Evolutionary conservation across 2,113 vertebrate genomes (phyloP).

Genomic region (Plecotus auritus): DNA sequence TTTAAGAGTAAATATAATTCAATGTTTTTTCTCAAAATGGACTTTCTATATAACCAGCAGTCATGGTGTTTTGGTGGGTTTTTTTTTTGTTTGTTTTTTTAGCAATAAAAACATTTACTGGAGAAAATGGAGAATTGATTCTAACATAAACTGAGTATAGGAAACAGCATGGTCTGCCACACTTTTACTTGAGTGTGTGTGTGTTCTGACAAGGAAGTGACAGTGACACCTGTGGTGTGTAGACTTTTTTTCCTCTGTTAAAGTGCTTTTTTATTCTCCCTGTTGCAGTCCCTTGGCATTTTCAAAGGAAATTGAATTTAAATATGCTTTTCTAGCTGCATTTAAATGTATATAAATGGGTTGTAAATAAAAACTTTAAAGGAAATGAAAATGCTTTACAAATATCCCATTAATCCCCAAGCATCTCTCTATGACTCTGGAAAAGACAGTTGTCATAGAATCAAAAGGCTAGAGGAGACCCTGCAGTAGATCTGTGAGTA

Average conservation of each 20-base stretch:
- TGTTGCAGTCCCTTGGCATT: slow-evolving; percentile 64
- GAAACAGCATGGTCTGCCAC: not conserved
- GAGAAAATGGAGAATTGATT: not conserved
- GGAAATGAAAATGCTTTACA: slow-evolving; percentile 69
- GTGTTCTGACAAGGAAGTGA: not conserved
- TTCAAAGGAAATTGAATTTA: slow-evolving; percentile 72
- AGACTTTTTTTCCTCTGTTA: slow-evolving; percentile 57
- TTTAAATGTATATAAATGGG: slow-evolving; percentile 73
- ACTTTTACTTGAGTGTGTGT: not conserved
- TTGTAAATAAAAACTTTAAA: slow-evolving; percentile 74
- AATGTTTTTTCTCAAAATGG: not conserved
- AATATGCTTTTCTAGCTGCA: slow-evolving; percentile 67
- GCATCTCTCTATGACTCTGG: slow-evolving; percentile 30
- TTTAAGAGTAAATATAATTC: not conserved
- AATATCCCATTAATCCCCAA: slow-evolving; percentile 69
- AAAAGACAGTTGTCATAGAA: slow-evolving; percentile 39
- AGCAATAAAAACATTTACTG: not conserved
- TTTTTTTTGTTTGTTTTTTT: not conserved
- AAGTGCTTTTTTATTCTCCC: slow-evolving; percentile 52
- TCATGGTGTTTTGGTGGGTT: too few relatives aligned
- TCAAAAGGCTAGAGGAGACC: not conserved
- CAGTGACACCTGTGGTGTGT: slow-evolving; percentile 21
- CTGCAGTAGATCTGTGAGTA: not conserved
- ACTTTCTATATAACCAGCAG: not conserved
- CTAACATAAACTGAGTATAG: not conserved